A percentile compares a stretch with the other conserved stretches of the same genome.
Evolutionary conservation across 2,113 vertebrate species (phyloP).

Genomic region (Tetrax tetrax): DNA sequence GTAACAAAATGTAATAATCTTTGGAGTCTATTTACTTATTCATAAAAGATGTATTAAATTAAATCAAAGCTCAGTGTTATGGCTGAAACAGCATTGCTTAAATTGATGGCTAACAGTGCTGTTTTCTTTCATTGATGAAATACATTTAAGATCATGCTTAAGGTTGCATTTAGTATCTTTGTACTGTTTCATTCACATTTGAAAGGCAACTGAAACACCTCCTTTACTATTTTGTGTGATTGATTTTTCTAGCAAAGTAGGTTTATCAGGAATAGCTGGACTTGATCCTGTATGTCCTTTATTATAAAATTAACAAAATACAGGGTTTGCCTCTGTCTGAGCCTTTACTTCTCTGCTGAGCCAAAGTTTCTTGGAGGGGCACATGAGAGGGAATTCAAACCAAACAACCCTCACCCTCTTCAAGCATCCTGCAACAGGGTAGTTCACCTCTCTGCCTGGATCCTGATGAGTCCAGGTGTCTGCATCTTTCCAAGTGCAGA

Average conservation of each 20-base stretch:
- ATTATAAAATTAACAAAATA: neutral
- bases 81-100: neutral
- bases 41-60: neutral
- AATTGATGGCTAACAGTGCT: neutral
- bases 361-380: neutral
- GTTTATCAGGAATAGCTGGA: neutral
- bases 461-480: neutral
- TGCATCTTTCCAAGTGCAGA: neutral
- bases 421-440: neutral
- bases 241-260: neutral
- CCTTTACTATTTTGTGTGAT: neutral
- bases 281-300: neutral
- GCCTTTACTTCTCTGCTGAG: neutral
- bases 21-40: neutral
- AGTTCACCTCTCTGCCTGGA: neutral
- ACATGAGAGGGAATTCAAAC: neutral
- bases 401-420: neutral
- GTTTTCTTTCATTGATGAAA: neutral
- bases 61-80: neutral
- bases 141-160: neutral
- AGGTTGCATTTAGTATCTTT: neutral
- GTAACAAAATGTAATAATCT: neutral
- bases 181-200: neutral
- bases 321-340: accelerated
- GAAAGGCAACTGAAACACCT: neutral